These are phyloP conservation scores for Semnornis frantzii DNA, from an alignment of 2,113 vertebrate genomes.

Conservation along the genomic window DNA sequence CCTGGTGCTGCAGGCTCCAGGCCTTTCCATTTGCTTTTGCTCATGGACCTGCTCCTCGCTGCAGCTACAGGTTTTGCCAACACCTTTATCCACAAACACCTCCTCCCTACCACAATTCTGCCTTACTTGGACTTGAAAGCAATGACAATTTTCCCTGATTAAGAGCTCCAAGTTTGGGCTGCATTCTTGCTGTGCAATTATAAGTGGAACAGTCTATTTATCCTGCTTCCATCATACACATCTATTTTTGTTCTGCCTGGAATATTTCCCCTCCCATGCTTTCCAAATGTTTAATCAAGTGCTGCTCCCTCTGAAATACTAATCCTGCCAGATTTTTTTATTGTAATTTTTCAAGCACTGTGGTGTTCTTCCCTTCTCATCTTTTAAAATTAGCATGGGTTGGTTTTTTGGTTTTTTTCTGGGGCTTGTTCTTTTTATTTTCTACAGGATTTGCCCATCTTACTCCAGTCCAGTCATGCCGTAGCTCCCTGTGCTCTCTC, in stretches of 20 bases:
- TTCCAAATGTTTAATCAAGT: slow-evolving; percentile 64
- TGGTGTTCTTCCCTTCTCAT: slow-evolving; percentile 6
- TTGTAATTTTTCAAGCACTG: slow-evolving; percentile 32
- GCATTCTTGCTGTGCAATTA: slow-evolving; percentile 43
- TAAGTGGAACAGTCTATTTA: slow-evolving; percentile 40
- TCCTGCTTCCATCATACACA: slow-evolving; percentile 28
- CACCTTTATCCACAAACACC: slow-evolving; percentile 21
- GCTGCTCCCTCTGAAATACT: slow-evolving; percentile 61
- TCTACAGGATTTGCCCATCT: neutral
- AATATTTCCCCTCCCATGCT: slow-evolving; percentile 48
- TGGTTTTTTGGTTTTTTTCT: neutral
- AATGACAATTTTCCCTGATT: slow-evolving; percentile 46
- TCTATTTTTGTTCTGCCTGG: slow-evolving; percentile 45
- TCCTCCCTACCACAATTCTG: neutral
- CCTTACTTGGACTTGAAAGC: slow-evolving; percentile 55
- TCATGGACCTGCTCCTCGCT: neutral
- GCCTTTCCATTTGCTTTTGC: neutral
- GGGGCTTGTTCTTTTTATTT: neutral
- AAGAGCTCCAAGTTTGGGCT: slow-evolving; percentile 29
- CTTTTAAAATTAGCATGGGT: neutral
- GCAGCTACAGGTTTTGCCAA: neutral
- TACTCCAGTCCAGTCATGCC: neutral
- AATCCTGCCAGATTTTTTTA: slow-evolving; percentile 33
- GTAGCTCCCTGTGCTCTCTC: neutral
- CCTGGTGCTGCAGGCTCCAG: neutral